Percentiles rank a stretch among this genome's conserved stretches.
Evolutionary conservation across 2,888 invertebrate genomes (phyloP).

Genomic region (Lycocerus yunnanus): DNA sequence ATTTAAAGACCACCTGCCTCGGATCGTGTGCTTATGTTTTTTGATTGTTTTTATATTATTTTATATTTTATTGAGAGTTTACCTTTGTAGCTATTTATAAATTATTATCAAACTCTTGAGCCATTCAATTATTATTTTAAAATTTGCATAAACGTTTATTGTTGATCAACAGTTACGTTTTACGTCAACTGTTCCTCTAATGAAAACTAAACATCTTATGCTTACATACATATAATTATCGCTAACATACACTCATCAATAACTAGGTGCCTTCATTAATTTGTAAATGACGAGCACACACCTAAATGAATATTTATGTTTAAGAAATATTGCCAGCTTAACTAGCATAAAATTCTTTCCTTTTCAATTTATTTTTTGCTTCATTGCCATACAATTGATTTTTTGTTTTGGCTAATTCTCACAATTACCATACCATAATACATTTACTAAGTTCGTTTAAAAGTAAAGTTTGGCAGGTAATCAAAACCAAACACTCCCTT

Average conservation of each 20-base stretch:
- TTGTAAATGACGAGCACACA: constrained; percentile 20
- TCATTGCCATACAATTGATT: background rate
- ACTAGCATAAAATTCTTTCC: background rate
- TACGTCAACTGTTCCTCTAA: constrained; percentile 28
- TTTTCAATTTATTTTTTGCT: background rate
- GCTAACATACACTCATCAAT: constrained; percentile 27
- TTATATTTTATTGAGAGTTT: background rate
- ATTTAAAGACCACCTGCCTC: constrained; percentile 25
- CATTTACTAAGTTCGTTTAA: background rate
- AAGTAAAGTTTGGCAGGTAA: constrained; percentile 5
- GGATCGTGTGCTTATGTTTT: constrained; percentile 2
- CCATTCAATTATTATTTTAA: constrained; percentile 18
- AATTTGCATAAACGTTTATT: constrained; percentile 30
- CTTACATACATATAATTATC: constrained; percentile 37
- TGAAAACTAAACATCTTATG: constrained; percentile 35
- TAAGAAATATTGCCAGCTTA: background rate
- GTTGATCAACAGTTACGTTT: constrained; percentile 26
- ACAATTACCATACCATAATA: background rate
- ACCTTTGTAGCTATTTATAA: background rate
- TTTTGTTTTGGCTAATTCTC: background rate
- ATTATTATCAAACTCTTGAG: background rate
- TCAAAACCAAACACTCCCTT: constrained; percentile 14
- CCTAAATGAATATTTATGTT: constrained; percentile 24
- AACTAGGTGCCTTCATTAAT: constrained; percentile 25
- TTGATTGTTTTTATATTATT: background rate